Base-by-base conservation (phyloP, 2,113 vertebrate species). In the Phalacrocorax pelagicus region DNA sequence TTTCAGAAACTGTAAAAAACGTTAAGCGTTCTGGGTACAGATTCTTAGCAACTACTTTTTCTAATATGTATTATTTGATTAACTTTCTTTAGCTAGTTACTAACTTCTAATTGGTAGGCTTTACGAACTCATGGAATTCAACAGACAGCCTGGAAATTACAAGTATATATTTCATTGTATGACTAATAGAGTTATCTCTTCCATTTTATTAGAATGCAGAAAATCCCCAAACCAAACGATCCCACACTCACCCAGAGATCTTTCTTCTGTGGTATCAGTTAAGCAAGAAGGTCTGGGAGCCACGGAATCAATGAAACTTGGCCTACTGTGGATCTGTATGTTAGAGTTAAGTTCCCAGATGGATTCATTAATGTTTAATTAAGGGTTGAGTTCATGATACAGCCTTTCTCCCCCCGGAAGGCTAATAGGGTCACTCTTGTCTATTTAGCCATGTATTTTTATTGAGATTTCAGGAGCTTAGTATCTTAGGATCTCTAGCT, bases 291-390 rank as follows among this genome's bases (percentile, higher is more conserved):
- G 74, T 65, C 86, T 94, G 82, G 36, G 36, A 93, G 54, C 72
- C 90, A 86, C 21, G 34, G 67, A 88, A 77, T 86, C 58, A 83
- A 62, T 69, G 67, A 95, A 93, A 83, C 19, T n/a, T 72, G 54
- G 66, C 42, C 49, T 86, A 69, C 34, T 70, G 59, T 24, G n/a
- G 49, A 61, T 59, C 67, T 73, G 40, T 46, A 55, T 58, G 85
- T 88, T 11, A 52, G 52, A 66, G 57, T 26, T 34, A 40, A 40
- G 54, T 38, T 95, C 75, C 82, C 86, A 94, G 72, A 80, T 90
- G 75, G 80, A 92, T 94, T 96, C 75, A 95, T 94, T 94, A 94
- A 95, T 80, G 67, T 86, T 81, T 88, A 94, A 88, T 94, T 92
- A 95, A 90, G 62, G 72, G 46, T 30, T 83, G 75, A 92, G 83